Evolutionary conservation across 2,888 invertebrate genomes (phyloP).

Genomic region (Imbricaverruca yamaguchii): DNA sequence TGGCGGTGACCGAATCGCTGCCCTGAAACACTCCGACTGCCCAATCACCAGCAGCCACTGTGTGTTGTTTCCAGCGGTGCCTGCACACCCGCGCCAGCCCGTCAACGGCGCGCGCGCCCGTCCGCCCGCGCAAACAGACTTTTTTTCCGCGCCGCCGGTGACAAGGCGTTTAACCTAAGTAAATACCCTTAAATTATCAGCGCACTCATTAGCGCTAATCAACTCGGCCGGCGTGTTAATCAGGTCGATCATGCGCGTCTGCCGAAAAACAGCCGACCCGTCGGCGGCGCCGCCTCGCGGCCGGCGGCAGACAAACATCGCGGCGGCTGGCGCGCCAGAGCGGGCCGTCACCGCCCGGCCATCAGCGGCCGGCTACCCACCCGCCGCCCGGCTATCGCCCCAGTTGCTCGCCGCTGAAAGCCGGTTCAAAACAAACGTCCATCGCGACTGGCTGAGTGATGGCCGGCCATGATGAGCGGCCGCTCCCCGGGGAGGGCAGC

Average conservation of each 20-base stretch:
- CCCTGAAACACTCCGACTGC: no score
- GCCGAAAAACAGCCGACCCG: background rate
- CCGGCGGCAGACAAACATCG: background rate
- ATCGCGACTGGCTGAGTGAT: background rate
- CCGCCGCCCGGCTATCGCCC: background rate
- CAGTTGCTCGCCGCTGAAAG: slow-evolving; percentile 6
- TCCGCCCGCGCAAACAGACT: background rate
- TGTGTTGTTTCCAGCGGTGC: no score
- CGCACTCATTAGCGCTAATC: slow-evolving; percentile 18
- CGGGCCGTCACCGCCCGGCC: background rate
- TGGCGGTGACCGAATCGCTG: no score
- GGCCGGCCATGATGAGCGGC: slow-evolving; percentile 1
- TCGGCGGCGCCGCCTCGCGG: background rate
- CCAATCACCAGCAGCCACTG: no score
- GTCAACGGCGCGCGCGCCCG: no score
- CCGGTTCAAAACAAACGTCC: slow-evolving; percentile 14
- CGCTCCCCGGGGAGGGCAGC: background rate
- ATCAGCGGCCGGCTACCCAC: background rate
- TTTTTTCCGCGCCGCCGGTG: slow-evolving; percentile 9
- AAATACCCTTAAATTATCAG: slow-evolving; percentile 15
- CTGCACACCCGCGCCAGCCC: no score
- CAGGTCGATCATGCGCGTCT: slow-evolving; percentile 11
- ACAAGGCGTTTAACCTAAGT: slow-evolving; percentile 19
- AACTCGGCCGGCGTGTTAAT: slow-evolving; percentile 12
- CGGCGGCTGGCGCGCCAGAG: background rate